A percentile compares a stretch with the other conserved stretches of the same genome.
These are phyloP conservation scores for Cairina moschata DNA, from an alignment of 2,113 vertebrate species.

Conservation along the genomic window DNA sequence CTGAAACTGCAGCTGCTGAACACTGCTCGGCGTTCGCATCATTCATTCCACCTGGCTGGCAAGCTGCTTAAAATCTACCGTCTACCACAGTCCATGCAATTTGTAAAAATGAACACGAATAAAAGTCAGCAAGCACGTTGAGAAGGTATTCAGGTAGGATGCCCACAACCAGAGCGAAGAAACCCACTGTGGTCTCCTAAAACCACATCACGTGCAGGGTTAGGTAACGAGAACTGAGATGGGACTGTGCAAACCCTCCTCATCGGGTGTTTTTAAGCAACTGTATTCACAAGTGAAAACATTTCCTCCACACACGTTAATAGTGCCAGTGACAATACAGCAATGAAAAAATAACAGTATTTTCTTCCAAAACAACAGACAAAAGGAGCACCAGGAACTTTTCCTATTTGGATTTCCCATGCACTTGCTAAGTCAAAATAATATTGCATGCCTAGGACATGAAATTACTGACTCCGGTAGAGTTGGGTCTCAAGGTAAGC, in stretches of 20 bases:
- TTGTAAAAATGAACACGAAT: accelerated
- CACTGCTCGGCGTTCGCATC: not conserved
- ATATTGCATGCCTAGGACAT: accelerated
- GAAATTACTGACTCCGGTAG: not conserved
- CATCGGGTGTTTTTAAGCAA: not conserved
- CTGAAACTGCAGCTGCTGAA: not conserved
- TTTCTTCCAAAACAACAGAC: not conserved
- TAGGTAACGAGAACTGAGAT: not conserved
- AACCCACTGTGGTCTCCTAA: not conserved
- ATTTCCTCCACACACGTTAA: not conserved
- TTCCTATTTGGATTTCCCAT: not conserved
- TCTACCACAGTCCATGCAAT: not conserved
- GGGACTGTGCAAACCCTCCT: not conserved
- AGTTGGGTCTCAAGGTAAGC: not conserved
- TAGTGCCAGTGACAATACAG: not conserved
- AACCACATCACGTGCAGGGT: not conserved
- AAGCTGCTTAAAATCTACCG: not conserved
- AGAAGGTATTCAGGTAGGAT: not conserved
- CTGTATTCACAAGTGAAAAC: not conserved
- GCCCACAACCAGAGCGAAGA: not conserved
- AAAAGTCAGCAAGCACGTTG: not conserved
- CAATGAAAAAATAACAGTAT: not conserved
- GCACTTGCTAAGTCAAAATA: not conserved
- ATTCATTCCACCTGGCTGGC: not conserved
- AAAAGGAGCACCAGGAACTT: not conserved